Conservation (phyloP, 2,797 vertebrate genomes). For the Delichon dasypus region DNA sequence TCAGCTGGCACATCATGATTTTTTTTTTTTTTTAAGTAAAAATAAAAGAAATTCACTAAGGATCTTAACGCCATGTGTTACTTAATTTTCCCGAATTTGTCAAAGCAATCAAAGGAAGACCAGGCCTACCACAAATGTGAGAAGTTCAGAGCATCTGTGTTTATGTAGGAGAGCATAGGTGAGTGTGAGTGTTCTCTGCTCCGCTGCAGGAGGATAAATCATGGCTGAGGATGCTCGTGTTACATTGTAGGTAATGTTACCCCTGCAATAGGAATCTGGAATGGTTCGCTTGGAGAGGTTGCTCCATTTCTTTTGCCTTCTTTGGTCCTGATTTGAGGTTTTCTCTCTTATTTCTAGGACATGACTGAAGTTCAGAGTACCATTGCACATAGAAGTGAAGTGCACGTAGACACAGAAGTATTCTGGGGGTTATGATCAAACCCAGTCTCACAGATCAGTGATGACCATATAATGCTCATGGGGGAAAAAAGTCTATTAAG, state of each 20-base stretch:
- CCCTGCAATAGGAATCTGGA: neutral
- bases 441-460: neutral
- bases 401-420: rapidly evolving
- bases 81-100: neutral
- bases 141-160: neutral
- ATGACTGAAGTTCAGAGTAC: neutral
- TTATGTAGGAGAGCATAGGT: rapidly evolving
- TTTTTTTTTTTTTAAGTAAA: neutral
- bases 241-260: rapidly evolving
- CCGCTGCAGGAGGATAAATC: neutral
- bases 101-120: neutral
- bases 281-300: neutral
- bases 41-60: neutral
- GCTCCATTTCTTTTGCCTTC: neutral
- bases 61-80: neutral
- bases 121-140: neutral
- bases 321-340: neutral
- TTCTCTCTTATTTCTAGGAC: neutral
- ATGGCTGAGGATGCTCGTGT: neutral
- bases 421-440: rapidly evolving
- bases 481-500: neutral
- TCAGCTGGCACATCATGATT: neutral
- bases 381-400: rapidly evolving
- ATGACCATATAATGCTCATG: neutral
- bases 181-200: rapidly evolving